phyloP scores from a whole-genome alignment of 2,888 invertebrate genomes.

The Baronia brevicornis region DNA sequence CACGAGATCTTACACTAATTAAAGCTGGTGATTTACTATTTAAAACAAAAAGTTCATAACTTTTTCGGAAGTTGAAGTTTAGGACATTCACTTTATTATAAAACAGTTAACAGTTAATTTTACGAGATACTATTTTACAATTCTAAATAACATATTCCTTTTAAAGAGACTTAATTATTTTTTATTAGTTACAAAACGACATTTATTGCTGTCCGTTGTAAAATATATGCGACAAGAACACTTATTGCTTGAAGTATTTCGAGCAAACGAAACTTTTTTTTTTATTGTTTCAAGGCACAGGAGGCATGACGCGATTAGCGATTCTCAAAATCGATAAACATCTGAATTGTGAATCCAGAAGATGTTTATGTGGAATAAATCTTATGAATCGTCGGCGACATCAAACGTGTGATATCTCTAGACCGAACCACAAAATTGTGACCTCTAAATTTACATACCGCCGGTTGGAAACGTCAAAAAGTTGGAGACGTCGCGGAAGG shows the following conservation, averaged over 20 bases:
- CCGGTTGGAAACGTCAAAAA: conserved; percentile 7
- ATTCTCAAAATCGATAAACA: conserved; percentile 66
- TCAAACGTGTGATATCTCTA: conserved; percentile 43
- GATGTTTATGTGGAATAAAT: conserved; percentile 65
- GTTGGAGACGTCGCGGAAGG: conserved; percentile 9
- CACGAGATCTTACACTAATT: too few relatives aligned
- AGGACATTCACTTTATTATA: too few relatives aligned
- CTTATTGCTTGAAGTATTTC: conserved; percentile 4
- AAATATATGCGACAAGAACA: conserved; percentile 9
- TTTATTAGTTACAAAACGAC: conserved; percentile 11
- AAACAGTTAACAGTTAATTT: too few relatives aligned
- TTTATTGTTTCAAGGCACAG: conserved; percentile 8
- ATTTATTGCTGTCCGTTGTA: conserved; percentile 12
- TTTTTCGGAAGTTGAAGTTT: too few relatives aligned
- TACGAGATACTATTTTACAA: too few relatives aligned
- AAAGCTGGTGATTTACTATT: too few relatives aligned
- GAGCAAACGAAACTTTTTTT: conserved; percentile 3
- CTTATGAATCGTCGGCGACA: conserved; percentile 47
- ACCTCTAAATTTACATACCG: conserved; percentile 25
- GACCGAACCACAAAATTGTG: conserved; percentile 18
- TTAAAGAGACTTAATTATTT: conserved; percentile 7
- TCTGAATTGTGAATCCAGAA: conserved; percentile 50
- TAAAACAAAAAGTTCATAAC: too few relatives aligned
- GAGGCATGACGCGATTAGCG: conserved; percentile 56
- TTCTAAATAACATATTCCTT: background rate